Base-by-base conservation (phyloP, 2,797 vertebrate species). In the Enteromius paludinosus region DNA sequence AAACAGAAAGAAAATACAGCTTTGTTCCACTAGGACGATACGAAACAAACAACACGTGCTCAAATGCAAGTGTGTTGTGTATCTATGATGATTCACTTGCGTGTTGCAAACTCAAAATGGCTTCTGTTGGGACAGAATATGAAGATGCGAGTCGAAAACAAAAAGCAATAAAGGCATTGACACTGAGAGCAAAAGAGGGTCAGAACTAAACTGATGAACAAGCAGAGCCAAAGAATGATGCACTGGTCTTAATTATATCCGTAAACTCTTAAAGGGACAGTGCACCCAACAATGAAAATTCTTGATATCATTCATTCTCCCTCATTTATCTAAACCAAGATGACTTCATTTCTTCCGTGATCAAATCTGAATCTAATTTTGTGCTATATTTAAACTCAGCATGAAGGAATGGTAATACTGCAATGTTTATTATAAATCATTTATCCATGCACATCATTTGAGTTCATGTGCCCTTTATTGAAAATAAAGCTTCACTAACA, bases 31-130 rank as follows among this genome's bases (percentile, higher is more conserved):
- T 59, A 70, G 35, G 41, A 82, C 35, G 11, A 73, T 49, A 69
- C n/a, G 35, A 83, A 85, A 30, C 84, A 89, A 79, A 86, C 76
- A 85, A 83, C 66, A 79, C 91, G 89, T 91, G 91, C 92, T 87
- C 87, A 85, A 87, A 88, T 78, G 85, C 86, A 87, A 84, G 66
- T 84, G 84, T 89, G 88, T 91, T 90, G 90, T 92, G 91, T 92
- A 91, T 89, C 75, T 71, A 90, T 10, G 80, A 82, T 76, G 72
- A 49, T 43, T 54, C 70, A 65, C 33, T 61, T 35, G 77, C 68
- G 61, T 82, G 47, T 74, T 68, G 80, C 62, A 43, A 82, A 75
- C 71, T 66, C 33, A 77, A 83, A 83, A 59, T 45, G 72, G 18
- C 45, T 66, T 82, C 72, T 68, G 81, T 66, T 14, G 64, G 72